Conservation (phyloP, 2,888 invertebrate species). For the Nezara viridula region DNA sequence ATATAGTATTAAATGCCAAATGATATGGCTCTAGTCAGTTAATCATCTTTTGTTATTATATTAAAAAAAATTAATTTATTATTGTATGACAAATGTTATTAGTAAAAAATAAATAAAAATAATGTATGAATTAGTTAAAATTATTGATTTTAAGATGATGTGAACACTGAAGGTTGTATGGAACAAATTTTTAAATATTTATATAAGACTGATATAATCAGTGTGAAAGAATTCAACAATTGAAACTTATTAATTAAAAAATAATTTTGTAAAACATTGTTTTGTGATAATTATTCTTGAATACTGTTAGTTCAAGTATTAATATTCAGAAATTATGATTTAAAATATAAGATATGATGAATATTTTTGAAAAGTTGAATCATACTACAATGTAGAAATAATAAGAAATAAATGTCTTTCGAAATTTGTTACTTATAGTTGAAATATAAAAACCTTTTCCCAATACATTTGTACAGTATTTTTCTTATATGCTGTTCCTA, state of each 20-base stretch:
- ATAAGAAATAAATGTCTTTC: background rate
- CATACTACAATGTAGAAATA: background rate
- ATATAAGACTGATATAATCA: conserved; percentile 35
- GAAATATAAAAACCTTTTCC: background rate
- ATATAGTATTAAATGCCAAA: conserved; percentile 44
- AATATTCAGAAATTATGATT: background rate
- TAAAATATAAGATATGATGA: background rate
- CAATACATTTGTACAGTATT: too few species aligned
- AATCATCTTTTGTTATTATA: conserved; percentile 2
- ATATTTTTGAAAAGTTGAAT: background rate
- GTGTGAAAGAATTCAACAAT: background rate
- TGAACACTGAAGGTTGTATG: background rate
- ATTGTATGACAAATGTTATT: background rate
- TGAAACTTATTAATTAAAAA: background rate
- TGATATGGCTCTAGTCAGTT: conserved; percentile 47
- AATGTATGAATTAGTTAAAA: conserved; percentile 2
- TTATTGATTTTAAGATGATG: background rate
- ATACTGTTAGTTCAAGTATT: background rate
- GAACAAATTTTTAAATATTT: background rate
- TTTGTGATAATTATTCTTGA: background rate
- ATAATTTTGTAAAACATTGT: background rate
- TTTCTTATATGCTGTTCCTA: too few species aligned
- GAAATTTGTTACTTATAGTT: background rate
- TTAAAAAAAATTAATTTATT: background rate
- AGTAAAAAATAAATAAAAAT: background rate